Conservation (phyloP, 2,888 invertebrate genomes). For the Drosophila greeni region DNA sequence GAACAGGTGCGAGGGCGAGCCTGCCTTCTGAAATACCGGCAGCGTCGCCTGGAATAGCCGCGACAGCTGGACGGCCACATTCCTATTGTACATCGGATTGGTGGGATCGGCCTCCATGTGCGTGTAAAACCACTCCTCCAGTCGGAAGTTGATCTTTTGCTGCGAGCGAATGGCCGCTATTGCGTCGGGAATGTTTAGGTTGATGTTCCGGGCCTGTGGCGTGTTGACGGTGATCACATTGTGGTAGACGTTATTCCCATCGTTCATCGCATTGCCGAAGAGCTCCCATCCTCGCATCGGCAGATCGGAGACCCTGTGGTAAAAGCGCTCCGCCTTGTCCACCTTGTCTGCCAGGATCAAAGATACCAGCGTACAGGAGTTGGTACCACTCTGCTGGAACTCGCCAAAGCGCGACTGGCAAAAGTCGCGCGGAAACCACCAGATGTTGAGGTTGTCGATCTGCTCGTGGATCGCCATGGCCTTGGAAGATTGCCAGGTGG, state of each 20-base stretch:
- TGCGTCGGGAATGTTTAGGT: conserved; percentile 81
- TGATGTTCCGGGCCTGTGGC: conserved; percentile 78
- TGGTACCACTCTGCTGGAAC: conserved; percentile 80
- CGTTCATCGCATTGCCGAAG: conserved; percentile 81
- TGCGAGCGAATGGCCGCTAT: conserved; percentile 78
- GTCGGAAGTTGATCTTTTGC: conserved; percentile 65
- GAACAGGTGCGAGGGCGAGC: conserved; percentile 61
- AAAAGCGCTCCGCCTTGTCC: conserved; percentile 60
- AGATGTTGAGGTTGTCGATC: conserved; percentile 76
- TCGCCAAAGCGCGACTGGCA: conserved; percentile 82
- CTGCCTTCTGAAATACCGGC: conserved; percentile 63
- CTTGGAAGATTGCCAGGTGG: not conserved
- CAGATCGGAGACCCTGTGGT: conserved; percentile 57
- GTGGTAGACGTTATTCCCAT: conserved; percentile 82
- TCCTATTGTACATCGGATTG: conserved; percentile 60
- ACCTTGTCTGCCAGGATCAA: conserved; percentile 81
- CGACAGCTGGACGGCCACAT: conserved; percentile 66
- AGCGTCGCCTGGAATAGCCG: conserved; percentile 70
- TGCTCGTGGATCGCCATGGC: conserved; percentile 72
- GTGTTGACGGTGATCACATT: conserved; percentile 75
- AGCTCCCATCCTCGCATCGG: conserved; percentile 79
- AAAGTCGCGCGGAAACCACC: conserved; percentile 82
- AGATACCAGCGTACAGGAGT: conserved; percentile 83
- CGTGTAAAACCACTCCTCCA: conserved; percentile 76
- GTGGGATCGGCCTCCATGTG: conserved; percentile 72